These are phyloP conservation scores for Temnopleurus reevesii DNA, from an alignment of 53 echinoderm and acorn worm species.

Conservation along the genomic window DNA sequence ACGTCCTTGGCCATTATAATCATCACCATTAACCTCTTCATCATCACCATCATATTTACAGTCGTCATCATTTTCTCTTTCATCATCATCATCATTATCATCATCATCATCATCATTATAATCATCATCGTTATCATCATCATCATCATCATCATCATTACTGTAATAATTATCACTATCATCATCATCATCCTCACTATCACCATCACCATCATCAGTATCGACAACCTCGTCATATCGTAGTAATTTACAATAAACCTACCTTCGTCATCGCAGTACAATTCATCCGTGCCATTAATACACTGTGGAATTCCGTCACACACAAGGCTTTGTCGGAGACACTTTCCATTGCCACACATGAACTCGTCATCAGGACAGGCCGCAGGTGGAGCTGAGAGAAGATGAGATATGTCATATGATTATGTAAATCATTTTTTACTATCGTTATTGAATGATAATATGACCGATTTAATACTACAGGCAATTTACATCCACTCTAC, in stretches of 20 bases:
- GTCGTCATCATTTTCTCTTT: too few species aligned
- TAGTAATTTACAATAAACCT: too few species aligned
- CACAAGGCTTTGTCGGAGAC: background rate
- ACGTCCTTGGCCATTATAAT: too few species aligned
- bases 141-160: background rate
- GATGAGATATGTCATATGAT: too few species aligned
- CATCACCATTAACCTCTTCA: too few species aligned
- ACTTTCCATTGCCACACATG: background rate
- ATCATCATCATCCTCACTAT: background rate
- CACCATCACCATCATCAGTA: background rate
- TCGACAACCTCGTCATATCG: too few species aligned
- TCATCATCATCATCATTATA: background rate
- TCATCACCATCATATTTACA: too few species aligned
- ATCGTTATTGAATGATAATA: too few species aligned
- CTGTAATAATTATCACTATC: background rate
- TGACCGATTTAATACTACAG: too few species aligned
- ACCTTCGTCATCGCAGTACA: background rate
- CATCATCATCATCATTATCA: background rate
- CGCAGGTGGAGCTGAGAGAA: constrained; percentile 1
- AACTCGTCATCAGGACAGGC: constrained; percentile 27
- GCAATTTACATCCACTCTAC: too few species aligned
- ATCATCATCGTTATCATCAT: background rate
- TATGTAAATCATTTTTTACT: too few species aligned
- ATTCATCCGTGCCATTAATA: constrained; percentile 32
- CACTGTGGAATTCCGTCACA: constrained; percentile 34